A percentile compares a stretch with the other conserved stretches of the same genome.
phyloP scores from a whole-genome alignment of 1,140 invertebrate species.

The Lithobius niger region DNA sequence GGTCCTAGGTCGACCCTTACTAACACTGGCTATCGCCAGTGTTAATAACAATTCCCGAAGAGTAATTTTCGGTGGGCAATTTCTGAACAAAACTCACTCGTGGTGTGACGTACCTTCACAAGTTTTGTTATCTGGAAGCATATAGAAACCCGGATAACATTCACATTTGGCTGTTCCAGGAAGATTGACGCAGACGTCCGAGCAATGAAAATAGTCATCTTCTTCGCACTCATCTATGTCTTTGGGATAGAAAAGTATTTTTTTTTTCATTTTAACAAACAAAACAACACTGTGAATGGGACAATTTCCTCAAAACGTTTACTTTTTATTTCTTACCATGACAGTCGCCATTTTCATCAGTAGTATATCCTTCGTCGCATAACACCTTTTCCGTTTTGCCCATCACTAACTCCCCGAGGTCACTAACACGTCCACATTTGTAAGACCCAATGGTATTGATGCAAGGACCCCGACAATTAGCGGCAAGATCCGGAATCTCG shows the following conservation, averaged over 20 bases:
- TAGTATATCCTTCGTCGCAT: constrained; percentile 29
- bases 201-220: constrained; percentile 45
- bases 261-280: constrained; percentile 29
- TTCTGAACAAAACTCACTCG: not conserved
- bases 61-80: constrained; percentile 33
- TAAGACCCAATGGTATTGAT: constrained; percentile 30
- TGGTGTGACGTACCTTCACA: not conserved
- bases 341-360: constrained; percentile 32
- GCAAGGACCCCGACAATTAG: constrained; percentile 26
- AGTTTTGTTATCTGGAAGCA: not conserved
- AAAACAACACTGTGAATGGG: not conserved
- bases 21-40: too few species aligned
- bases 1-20: too few species aligned
- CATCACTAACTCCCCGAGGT: not conserved
- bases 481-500: constrained; percentile 12
- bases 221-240: constrained; percentile 55
- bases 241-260: constrained; percentile 3
- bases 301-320: too few species aligned
- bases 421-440: constrained; percentile 23
- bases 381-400: constrained; percentile 16
- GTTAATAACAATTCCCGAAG: constrained; percentile 48
- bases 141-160: not conserved
- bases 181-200: constrained; percentile 51
- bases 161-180: constrained; percentile 45
- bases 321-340: constrained; percentile 28